Base-by-base conservation (phyloP, 37 sponge, comb jelly and placozoan genomes). In the Crambe crambe region DNA sequence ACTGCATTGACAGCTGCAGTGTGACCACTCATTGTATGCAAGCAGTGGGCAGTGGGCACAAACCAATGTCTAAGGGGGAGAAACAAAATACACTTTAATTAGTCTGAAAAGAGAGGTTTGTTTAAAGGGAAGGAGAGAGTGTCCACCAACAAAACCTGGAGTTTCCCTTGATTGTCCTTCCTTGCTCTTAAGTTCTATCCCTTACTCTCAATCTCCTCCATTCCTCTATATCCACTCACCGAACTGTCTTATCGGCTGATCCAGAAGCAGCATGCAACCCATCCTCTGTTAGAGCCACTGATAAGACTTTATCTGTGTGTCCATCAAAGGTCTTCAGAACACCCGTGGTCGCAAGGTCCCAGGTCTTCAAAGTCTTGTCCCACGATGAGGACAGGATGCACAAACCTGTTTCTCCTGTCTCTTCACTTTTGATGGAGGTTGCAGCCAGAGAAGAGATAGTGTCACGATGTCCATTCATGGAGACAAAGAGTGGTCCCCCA, bases 381-480 rank as follows among this genome's bases (percentile, higher is more conserved):
- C 62, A 63, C 0, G 94, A 93, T 39, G 87, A 77, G 22, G 90
- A 73, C 31, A 87, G 36, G 44, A 93, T 56, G 26, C 72, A n/a
- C 51, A 83, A 29, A 1, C 51, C 31, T 41, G 17, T 3, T 25
- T 42, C 56, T 21, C 62, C 42, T 18, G 40, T 51, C 4, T 42
- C 72, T 58, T 60, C 23, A 20, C 18, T 25, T n/a, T 22, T 30
- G 8, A 39, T 21, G 4, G 65, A 27, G 8, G 65, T 56, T 17
- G 72, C 36, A 6, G 81, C 78, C 3, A 89, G 18, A 23, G 84
- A 63, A 12, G 89, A 75, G 35, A 93, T 80, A 3, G 65, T 17
- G 21, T 73, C 86, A 17, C 82, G 42, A 72, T 93, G 94, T 20
- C 94, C 94, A 47, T 85, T 83, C 90, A 93, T 73, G 8, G 70